Conservation (phyloP, 2,797 vertebrate species). For the Denticeps clupeoides region DNA sequence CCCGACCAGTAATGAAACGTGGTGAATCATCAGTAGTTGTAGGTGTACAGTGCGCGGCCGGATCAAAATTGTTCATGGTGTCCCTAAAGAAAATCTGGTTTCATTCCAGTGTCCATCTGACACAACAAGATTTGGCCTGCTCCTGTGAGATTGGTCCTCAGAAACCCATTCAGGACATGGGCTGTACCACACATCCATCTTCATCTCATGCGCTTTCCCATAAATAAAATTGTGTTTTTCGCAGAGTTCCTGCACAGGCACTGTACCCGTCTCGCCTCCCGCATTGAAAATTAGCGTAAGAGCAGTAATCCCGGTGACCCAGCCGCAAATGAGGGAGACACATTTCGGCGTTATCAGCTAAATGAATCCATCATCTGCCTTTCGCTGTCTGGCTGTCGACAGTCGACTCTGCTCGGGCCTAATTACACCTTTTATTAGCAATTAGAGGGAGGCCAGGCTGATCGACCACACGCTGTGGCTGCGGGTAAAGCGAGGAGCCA, state of each 20-base stretch:
- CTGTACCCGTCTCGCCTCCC: slow-evolving; percentile 12
- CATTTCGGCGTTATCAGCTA: slow-evolving; percentile 49
- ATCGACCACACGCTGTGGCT: slow-evolving; percentile 30
- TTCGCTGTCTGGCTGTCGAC: slow-evolving; percentile 25
- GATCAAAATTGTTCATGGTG: too few relatives aligned
- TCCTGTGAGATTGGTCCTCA: too few relatives aligned
- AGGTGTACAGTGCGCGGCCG: too few relatives aligned
- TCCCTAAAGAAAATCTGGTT: too few relatives aligned
- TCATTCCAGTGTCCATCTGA: too few relatives aligned
- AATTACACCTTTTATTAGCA: slow-evolving; percentile 60
- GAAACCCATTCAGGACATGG: too few relatives aligned
- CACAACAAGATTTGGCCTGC: too few relatives aligned
- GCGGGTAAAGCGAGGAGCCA: not conserved
- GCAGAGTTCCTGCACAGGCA: not conserved
- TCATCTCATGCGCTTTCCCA: too few relatives aligned
- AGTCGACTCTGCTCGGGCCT: slow-evolving; percentile 48
- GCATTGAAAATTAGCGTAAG: slow-evolving; percentile 5
- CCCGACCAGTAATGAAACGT: too few relatives aligned
- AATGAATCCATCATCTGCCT: slow-evolving; percentile 46
- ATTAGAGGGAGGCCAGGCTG: slow-evolving; percentile 47
- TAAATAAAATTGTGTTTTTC: too few relatives aligned
- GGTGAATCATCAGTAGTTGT: too few relatives aligned
- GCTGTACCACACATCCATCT: too few relatives aligned
- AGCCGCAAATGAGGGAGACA: slow-evolving; percentile 40
- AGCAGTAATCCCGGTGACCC: slow-evolving; percentile 34